Base-by-base conservation (phyloP, 2,888 invertebrate genomes). In the Zaprionus lineosus region DNA sequence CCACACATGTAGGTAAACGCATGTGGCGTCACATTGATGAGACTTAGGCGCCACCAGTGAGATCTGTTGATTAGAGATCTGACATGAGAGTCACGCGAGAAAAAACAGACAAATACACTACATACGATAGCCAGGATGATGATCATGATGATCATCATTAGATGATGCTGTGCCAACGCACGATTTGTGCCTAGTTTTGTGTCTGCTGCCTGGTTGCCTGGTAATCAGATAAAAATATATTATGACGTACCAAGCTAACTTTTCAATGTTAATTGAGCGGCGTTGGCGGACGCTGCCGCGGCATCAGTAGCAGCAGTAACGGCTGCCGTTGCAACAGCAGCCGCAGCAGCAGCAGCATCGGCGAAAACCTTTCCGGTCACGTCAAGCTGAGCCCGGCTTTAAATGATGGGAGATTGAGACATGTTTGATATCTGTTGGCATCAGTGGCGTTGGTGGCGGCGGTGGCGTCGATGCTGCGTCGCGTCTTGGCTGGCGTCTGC, bases 181-280 rank as follows among this genome's bases (percentile, higher is more conserved):
- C 78, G 75, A 82, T 78, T 71, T 72, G 61, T 58, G 33, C 40
- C 33, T 40, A 41, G 62, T 64, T 60, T 50, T 43, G 21, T 40
- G 51, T 53, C 56, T 61, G 41, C 46, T 46, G 12, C 9, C 26
- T 26, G 51, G 31, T 63, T 52, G 57, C 53, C 81, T 69, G 77
- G 61, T 81, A 74, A 74, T 78, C 83, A 78, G 83, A 84, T 75
- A 75, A 70, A 85, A 83, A 78, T 83, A 79, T 78, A 78, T 79
- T 79, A 79, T 85, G 85, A 79, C 85, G 84, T 73, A 75, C 75
- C 73, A 74, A 70, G 56, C 73, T 70, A 67, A 71, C 67, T 71
- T 86, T 64, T 68, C 64, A 74, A 75, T 85, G 75, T 83, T 76
- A 70, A 71, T 77, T 79, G 81, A 78, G 77, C 81, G 57, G 64